Base-by-base conservation (phyloP, 2,888 invertebrate species). In the Dryococelus australis region DNA sequence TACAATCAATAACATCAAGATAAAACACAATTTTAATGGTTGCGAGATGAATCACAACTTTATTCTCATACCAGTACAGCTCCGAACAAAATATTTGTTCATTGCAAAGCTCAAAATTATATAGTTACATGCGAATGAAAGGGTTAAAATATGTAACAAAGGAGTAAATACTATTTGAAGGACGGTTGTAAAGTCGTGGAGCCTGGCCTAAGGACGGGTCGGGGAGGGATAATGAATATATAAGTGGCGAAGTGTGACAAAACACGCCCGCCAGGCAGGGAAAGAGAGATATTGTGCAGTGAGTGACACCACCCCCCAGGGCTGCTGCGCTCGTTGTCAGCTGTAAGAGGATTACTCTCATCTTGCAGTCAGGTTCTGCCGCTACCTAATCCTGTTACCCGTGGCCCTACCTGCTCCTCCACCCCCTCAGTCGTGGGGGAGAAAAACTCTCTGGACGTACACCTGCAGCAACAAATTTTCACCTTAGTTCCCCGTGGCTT, bases 301-400 rank as follows among this genome's bases (percentile, higher is more conserved):
- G 65, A 65, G 24, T 65, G 65, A 65, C 65, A 65, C 65, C 65
- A n/a, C 24, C 65, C 65, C 65, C 65, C 65, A 1, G 65, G 65
- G 65, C 65, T 65, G n/a, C 24, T 6, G 24, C 6, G 65, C n/a
- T 16, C 65, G n/a, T n/a, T 65, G 65, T 65, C 65, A n/a, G 65
- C 0, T 65, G 24, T 65, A 65, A 65, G 65, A 65, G 65, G 65
- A 65, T 65, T 65, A 65, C 65, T n/a, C 65, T 65, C 65, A 65
- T 65, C 65, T 2, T 10, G 24, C 65, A 65, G 65, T 65, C 65
- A 65, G 65, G 10, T 65, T 16, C 65, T 24, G 13, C 13, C 65
- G 65, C 65, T 65, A 65, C 65, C 65, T 65, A 65, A 65, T 65
- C 65, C 65, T 65, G 65, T 65, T 65, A 65, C 65, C 65, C 65